A percentile compares a stretch with the other conserved stretches of the same genome.
Evolutionary conservation across 2,113 vertebrate genomes (phyloP).

Genomic region (Podarcis muralis): DNA sequence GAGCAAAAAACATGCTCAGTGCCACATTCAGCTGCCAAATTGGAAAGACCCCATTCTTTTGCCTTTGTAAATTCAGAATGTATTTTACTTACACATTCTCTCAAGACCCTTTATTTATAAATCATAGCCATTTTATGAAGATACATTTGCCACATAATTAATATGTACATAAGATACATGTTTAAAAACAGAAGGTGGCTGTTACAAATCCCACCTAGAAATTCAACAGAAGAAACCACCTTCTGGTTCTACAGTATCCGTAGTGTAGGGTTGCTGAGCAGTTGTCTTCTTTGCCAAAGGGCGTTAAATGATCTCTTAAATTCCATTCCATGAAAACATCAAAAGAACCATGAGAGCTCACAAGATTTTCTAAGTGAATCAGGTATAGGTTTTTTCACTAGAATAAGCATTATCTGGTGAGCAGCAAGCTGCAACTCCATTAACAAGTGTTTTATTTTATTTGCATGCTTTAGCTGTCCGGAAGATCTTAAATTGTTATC

Average conservation of each 20-base stretch:
- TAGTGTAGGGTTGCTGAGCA: conserved; percentile 55
- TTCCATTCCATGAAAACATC: conserved; percentile 57
- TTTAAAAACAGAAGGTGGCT: conserved; percentile 36
- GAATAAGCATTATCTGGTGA: conserved; percentile 66
- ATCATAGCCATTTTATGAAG: conserved; percentile 64
- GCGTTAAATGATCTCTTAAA: conserved; percentile 55
- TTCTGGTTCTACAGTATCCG: conserved; percentile 35
- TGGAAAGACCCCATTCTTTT: conserved; percentile 46
- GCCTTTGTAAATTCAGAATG: conserved; percentile 54
- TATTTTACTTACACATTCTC: conserved; percentile 60
- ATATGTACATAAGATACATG: conserved; percentile 56
- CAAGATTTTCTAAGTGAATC: conserved; percentile 65
- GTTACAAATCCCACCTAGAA: conserved; percentile 63
- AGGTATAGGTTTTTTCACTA: conserved; percentile 63
- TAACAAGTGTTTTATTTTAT: conserved; percentile 67
- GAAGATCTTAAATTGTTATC: conserved; percentile 73
- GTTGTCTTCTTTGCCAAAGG: conserved; percentile 62
- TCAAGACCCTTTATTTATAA: conserved; percentile 66
- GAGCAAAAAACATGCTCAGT: conserved; percentile 14
- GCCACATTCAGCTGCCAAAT: conserved; percentile 7
- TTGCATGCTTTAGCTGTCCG: conserved; percentile 72
- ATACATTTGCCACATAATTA: conserved; percentile 62
- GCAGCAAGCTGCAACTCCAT: conserved; percentile 64
- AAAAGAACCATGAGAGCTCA: conserved; percentile 60
- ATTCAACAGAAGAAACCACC: conserved; percentile 32